Evolutionary conservation across 30 jellyfish, hydroid and myxozoan genomes (phyloP).

Genomic region (Pelagia noctiluca): DNA sequence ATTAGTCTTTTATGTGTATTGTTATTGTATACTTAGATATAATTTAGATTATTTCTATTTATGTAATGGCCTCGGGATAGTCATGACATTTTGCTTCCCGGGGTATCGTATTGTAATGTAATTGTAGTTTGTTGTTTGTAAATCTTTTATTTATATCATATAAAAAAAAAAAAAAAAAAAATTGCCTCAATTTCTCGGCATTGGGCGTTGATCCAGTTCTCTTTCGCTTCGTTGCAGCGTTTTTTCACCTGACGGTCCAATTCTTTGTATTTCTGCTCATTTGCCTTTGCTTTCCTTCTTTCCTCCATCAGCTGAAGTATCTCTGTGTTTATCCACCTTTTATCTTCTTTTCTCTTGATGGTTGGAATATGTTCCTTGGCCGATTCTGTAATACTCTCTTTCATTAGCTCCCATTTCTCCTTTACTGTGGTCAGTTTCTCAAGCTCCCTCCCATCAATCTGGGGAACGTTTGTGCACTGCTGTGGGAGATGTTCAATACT

Average conservation of each 20-base stretch:
- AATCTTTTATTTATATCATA: too few relatives aligned
- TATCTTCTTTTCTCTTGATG: neutral
- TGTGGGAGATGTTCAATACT: too few relatives aligned
- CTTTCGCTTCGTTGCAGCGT: neutral
- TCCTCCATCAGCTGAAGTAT: neutral
- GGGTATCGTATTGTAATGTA: too few relatives aligned
- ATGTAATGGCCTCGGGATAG: too few relatives aligned
- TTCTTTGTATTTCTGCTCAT: neutral
- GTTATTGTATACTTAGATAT: too few relatives aligned
- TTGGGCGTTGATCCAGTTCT: neutral
- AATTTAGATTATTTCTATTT: too few relatives aligned
- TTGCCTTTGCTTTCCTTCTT: neutral
- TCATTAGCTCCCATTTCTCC: neutral
- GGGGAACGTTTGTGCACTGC: too few relatives aligned
- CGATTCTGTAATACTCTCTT: neutral
- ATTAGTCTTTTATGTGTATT: too few relatives aligned
- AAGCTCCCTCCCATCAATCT: too few relatives aligned
- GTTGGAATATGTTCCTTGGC: neutral
- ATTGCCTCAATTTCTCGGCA: slow-evolving; percentile 9
- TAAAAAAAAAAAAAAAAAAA: too few relatives aligned
- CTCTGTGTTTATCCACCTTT: neutral
- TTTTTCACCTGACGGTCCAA: neutral
- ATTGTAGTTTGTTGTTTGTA: too few relatives aligned
- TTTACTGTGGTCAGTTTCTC: neutral
- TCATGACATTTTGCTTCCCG: too few relatives aligned